Conservation (phyloP, 2,113 vertebrate species). For the Carollia perspicillata region DNA sequence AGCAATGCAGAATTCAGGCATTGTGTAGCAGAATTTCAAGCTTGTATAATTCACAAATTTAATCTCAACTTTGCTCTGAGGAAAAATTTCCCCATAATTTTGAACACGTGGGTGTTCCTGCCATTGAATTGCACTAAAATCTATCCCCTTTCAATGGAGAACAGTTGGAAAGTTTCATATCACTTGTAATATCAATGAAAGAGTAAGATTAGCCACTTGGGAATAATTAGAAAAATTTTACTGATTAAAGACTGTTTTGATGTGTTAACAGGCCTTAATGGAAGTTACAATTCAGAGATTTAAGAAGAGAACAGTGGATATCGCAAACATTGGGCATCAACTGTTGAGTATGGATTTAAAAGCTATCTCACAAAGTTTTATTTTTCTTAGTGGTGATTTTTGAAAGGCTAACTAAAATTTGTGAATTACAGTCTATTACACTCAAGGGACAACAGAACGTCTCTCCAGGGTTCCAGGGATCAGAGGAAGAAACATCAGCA, state of each 20-base stretch:
- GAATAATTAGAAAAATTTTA: not conserved
- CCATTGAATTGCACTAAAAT: not conserved
- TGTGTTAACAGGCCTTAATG: not conserved
- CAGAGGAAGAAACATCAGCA: not conserved
- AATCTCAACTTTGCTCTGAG: not conserved
- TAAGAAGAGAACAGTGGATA: not conserved
- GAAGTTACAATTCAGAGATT: not conserved
- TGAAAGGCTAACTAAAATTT: not conserved
- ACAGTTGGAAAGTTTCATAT: not conserved
- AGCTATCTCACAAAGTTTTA: not conserved
- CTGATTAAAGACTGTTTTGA: constrained; percentile 20
- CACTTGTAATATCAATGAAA: not conserved
- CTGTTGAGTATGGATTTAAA: not conserved
- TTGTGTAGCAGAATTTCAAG: not conserved
- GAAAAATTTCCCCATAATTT: not conserved
- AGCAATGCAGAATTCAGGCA: not conserved
- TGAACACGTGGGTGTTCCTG: not conserved
- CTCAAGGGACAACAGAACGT: not conserved
- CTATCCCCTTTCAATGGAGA: not conserved
- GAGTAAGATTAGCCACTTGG: not conserved
- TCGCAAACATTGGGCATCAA: not conserved
- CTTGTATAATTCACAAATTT: constrained; percentile 5
- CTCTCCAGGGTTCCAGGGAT: not conserved
- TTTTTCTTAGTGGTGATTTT: constrained; percentile 14
- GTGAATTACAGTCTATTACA: not conserved